Percentiles rank a stretch among this genome's conserved stretches.
These are phyloP conservation scores for Oligia latruncula DNA, from an alignment of 2,888 invertebrate genomes.

Conservation along the genomic window DNA sequence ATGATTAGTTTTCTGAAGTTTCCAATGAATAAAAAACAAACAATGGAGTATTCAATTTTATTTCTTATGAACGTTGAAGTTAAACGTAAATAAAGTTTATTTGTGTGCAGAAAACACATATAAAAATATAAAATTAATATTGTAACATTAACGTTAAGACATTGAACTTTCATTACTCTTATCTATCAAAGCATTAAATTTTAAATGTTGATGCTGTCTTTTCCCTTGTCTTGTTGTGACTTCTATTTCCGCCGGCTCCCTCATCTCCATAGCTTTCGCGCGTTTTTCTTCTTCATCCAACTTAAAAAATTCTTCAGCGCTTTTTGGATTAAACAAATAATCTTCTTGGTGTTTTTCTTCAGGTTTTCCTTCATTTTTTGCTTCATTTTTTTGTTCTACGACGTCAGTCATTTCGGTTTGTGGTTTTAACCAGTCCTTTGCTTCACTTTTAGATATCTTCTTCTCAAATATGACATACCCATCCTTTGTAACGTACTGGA, in stretches of 20 bases:
- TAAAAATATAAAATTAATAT: slow-evolving; percentile 55
- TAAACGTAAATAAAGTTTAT: not conserved
- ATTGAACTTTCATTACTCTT: not conserved
- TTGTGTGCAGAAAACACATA: slow-evolving; percentile 12
- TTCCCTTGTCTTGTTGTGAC: not conserved
- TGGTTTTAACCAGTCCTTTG: slow-evolving; percentile 81
- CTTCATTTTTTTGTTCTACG: slow-evolving; percentile 11
- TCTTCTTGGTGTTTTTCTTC: slow-evolving; percentile 14
- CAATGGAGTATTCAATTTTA: not conserved
- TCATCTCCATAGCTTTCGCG: slow-evolving; percentile 15
- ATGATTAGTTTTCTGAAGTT: not conserved
- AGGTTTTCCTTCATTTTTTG: slow-evolving; percentile 4
- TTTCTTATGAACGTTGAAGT: not conserved
- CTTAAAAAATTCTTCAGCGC: slow-evolving; percentile 41
- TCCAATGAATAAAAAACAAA: not conserved
- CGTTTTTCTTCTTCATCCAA: slow-evolving; percentile 31
- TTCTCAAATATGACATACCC: slow-evolving; percentile 87
- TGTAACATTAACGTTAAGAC: not conserved
- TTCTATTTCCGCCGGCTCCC: not conserved
- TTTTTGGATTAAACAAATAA: slow-evolving; percentile 23
- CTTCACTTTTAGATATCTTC: slow-evolving; percentile 81
- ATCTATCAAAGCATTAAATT: slow-evolving; percentile 27
- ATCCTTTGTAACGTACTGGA: slow-evolving; percentile 86
- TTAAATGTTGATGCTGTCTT: slow-evolving; percentile 45
- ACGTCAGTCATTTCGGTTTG: slow-evolving; percentile 52